Evolutionary conservation across 2,888 invertebrate species (phyloP).

Genomic region (Ochropleura plecta): DNA sequence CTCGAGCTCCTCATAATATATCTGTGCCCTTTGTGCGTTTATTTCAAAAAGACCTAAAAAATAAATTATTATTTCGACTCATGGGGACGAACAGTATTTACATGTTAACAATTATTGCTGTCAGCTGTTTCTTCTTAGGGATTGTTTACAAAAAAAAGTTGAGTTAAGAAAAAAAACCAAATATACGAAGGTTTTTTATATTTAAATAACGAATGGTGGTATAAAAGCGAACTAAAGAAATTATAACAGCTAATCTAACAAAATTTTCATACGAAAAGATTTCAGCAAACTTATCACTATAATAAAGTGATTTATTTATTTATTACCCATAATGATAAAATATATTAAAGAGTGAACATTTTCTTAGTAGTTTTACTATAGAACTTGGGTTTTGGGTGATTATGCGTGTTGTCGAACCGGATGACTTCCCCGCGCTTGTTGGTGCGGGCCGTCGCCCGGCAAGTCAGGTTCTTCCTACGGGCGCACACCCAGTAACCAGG

Average conservation of each 20-base stretch:
- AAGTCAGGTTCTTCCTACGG: slow-evolving; percentile 69
- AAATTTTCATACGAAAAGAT: not conserved
- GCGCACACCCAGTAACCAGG: slow-evolving; percentile 79
- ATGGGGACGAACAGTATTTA: not conserved
- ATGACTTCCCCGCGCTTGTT: slow-evolving; percentile 79
- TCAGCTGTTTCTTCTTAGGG: not conserved
- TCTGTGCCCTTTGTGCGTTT: not conserved
- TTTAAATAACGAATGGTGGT: not conserved
- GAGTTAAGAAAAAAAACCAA: not conserved
- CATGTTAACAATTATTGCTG: not conserved
- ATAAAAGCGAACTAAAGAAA: not conserved
- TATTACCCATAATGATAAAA: slow-evolving; percentile 6
- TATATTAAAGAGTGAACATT: slow-evolving; percentile 70
- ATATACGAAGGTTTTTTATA: not conserved
- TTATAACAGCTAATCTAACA: not conserved
- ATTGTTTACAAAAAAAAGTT: not conserved
- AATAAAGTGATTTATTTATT: not conserved
- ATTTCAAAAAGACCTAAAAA: not conserved
- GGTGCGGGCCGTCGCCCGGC: slow-evolving; percentile 80
- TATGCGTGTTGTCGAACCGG: slow-evolving; percentile 74
- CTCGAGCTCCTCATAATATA: not conserved
- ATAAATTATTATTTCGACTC: not conserved
- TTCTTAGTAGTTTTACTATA: slow-evolving; percentile 79
- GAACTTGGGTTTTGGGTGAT: slow-evolving; percentile 80
- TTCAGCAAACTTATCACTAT: too few relatives aligned